A percentile compares a stretch with the other conserved stretches of the same genome.
phyloP scores from a whole-genome alignment of 2,113 vertebrate species.

The Catharus minimus region DNA sequence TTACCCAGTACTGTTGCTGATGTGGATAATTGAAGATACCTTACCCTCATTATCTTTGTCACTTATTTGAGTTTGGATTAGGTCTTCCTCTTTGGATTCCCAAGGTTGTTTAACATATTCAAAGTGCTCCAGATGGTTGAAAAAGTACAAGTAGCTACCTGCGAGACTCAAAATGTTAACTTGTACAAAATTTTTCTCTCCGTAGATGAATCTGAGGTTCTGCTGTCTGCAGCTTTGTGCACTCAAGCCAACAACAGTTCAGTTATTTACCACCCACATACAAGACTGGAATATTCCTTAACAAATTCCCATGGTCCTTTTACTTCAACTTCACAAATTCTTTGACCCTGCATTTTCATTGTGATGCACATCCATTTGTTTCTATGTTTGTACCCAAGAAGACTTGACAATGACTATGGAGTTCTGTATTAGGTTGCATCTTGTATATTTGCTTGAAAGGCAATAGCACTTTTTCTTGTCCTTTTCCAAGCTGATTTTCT shows the following conservation, averaged over 20 bases:
- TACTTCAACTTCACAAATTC: background rate
- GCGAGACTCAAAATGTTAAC: background rate
- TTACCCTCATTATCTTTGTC: background rate
- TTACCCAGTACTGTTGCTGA: background rate
- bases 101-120: background rate
- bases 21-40: background rate
- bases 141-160: background rate
- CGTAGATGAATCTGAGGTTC: background rate
- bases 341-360: background rate
- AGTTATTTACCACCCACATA: background rate
- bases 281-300: background rate
- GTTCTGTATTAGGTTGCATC: background rate
- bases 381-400: background rate
- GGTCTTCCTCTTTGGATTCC: background rate
- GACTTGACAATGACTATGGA: background rate
- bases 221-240: background rate
- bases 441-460: background rate
- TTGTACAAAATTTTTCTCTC: background rate
- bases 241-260: background rate
- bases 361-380: background rate
- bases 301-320: background rate
- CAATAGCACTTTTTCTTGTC: background rate
- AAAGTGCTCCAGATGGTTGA: background rate
- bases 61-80: background rate
- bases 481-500: background rate